Evolutionary conservation across 1,140 invertebrate species (phyloP).

Genomic region (Sarcophaga peregrina): DNA sequence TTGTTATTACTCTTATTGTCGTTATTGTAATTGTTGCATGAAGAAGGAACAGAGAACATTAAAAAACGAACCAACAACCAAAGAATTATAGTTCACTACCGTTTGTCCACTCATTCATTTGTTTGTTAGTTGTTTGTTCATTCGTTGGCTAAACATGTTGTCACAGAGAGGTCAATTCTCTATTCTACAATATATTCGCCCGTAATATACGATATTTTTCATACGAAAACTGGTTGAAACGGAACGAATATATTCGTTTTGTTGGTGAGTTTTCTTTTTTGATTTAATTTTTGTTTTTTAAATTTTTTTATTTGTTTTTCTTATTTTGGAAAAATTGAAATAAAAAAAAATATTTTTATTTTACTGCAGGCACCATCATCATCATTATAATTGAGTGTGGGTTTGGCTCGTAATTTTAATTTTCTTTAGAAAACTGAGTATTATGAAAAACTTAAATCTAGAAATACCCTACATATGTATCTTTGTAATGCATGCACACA

Average conservation of each 20-base stretch:
- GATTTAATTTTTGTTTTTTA: not conserved
- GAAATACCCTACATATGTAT: not conserved
- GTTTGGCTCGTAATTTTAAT: slow-evolving; percentile 22
- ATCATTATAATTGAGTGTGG: slow-evolving; percentile 32
- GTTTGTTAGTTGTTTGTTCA: not conserved
- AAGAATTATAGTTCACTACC: slow-evolving; percentile 7
- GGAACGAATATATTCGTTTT: not conserved
- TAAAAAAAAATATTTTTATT: not conserved
- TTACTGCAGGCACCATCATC: not conserved
- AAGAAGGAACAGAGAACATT: too few species aligned
- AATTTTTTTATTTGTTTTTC: not conserved
- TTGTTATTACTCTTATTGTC: not conserved
- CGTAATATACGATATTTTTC: slow-evolving; percentile 6
- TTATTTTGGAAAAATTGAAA: not conserved
- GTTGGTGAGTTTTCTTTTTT: not conserved
- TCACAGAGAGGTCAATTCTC: slow-evolving; percentile 31
- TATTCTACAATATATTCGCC: not conserved
- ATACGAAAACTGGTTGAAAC: not conserved
- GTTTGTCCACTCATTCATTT: not conserved
- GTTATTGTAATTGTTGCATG: not conserved
- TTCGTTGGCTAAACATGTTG: slow-evolving; percentile 22
- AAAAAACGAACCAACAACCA: too few species aligned
- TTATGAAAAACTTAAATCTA: not conserved
- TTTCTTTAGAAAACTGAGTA: not conserved
- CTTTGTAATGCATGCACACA: too few species aligned